Conservation (phyloP, 2,797 vertebrate species). For the Macrochelys suwanniensis region DNA sequence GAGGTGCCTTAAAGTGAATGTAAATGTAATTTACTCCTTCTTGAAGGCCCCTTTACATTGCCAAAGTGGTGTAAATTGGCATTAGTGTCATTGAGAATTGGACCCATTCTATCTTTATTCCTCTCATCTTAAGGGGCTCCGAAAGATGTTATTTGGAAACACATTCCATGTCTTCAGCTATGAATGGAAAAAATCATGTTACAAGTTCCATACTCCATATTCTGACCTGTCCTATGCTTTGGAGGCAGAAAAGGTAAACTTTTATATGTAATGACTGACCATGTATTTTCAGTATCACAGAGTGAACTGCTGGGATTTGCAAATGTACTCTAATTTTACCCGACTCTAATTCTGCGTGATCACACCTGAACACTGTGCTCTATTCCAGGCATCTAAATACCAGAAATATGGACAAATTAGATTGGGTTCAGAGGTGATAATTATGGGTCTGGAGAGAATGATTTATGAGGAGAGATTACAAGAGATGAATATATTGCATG, state of each 20-base stretch:
- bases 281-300: accelerated
- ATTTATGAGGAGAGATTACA: neutral
- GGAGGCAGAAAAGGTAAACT: slow-evolving; percentile 83
- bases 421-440: neutral
- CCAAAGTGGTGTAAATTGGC: accelerated
- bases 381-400: neutral
- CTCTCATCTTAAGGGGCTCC: slow-evolving; percentile 80
- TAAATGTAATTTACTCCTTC: neutral
- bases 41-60: accelerated
- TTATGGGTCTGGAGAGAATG: neutral
- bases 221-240: slow-evolving; percentile 84
- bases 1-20: neutral
- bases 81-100: neutral
- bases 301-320: neutral
- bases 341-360: too few relatives aligned
- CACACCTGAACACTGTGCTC: neutral
- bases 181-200: slow-evolving; percentile 85
- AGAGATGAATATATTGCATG: neutral
- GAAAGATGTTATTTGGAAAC: slow-evolving; percentile 85
- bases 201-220: slow-evolving; percentile 82
- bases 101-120: accelerated
- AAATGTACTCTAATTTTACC: neutral
- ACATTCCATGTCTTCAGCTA: slow-evolving; percentile 77
- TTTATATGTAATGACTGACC: accelerated
- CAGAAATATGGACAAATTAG: neutral